Percentiles rank a stretch among this genome's conserved stretches.
Evolutionary conservation across 2,113 vertebrate genomes (phyloP).

Genomic region (Phaethornis superciliosus): DNA sequence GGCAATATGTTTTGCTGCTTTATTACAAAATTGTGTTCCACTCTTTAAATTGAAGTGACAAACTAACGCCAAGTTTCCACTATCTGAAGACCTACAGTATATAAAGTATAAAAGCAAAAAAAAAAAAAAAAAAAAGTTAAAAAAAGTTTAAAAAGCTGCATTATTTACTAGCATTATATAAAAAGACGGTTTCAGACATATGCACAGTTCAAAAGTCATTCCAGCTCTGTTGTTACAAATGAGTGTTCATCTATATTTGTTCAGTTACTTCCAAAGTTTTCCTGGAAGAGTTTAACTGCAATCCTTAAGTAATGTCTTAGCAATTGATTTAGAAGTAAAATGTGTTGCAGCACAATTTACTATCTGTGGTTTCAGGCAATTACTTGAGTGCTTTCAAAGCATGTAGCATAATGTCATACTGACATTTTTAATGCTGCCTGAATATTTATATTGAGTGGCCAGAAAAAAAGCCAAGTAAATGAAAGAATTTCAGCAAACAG

Average conservation of each 20-base stretch:
- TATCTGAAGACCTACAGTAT: neutral
- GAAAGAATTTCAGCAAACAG: constrained; percentile 28
- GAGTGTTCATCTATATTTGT: neutral
- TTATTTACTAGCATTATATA: neutral
- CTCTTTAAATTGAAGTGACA: neutral
- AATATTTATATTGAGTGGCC: constrained; percentile 6
- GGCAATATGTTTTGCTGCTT: neutral
- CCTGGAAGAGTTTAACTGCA: constrained; percentile 10
- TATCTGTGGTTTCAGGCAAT: constrained; percentile 5
- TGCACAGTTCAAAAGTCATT: neutral
- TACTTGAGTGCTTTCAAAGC: constrained; percentile 20
- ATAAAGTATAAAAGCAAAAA: neutral
- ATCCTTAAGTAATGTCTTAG: constrained; percentile 31
- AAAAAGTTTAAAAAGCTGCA: neutral
- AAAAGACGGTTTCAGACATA: neutral
- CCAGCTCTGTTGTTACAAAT: neutral
- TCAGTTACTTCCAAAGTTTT: neutral
- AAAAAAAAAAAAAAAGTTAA: neutral
- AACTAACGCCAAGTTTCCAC: constrained; percentile 5
- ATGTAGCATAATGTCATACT: neutral
- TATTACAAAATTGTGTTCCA: neutral
- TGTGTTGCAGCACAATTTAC: neutral
- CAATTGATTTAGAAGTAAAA: constrained; percentile 35
- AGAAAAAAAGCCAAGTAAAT: constrained; percentile 20
- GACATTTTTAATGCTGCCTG: constrained; percentile 14